Conservation (phyloP, 2,888 invertebrate genomes). For the Ophion ventricosus region DNA sequence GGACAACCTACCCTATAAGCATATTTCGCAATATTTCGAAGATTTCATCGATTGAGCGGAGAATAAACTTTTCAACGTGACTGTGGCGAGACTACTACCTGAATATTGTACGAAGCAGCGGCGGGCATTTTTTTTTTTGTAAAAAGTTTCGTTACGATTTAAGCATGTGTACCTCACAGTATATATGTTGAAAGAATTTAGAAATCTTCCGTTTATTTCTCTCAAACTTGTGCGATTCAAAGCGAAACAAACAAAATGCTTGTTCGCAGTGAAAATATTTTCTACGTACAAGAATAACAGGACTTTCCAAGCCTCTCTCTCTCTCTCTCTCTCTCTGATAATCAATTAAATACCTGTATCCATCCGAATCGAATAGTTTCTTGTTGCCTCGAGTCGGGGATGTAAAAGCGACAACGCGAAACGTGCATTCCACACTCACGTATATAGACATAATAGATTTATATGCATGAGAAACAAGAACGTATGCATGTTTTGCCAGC, state of each 20-base stretch:
- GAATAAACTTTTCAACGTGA: no score
- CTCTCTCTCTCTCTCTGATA: background rate
- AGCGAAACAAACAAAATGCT: background rate
- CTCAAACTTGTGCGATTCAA: background rate
- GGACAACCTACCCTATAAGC: no score
- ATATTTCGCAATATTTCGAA: no score
- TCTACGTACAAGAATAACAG: background rate
- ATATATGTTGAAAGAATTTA: background rate
- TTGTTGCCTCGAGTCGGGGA: slow-evolving; percentile 10
- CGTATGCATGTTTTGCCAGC: slow-evolving; percentile 51
- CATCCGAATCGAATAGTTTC: slow-evolving; percentile 8
- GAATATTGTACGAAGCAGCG: no score
- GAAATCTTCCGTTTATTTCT: background rate
- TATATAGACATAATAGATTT: slow-evolving; percentile 18
- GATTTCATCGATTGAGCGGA: no score
- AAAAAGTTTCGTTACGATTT: background rate
- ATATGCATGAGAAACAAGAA: slow-evolving; percentile 47
- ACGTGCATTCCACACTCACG: slow-evolving; percentile 9
- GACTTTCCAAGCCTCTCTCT: background rate
- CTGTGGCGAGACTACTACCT: no score
- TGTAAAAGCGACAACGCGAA: slow-evolving; percentile 18
- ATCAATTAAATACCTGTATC: slow-evolving; percentile 15
- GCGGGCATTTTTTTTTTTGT: background rate
- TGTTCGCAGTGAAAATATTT: background rate
- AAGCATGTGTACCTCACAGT: background rate